These are phyloP conservation scores for Hoplias malabaricus DNA, from an alignment of 2,113 vertebrate species.

Conservation along the genomic window DNA sequence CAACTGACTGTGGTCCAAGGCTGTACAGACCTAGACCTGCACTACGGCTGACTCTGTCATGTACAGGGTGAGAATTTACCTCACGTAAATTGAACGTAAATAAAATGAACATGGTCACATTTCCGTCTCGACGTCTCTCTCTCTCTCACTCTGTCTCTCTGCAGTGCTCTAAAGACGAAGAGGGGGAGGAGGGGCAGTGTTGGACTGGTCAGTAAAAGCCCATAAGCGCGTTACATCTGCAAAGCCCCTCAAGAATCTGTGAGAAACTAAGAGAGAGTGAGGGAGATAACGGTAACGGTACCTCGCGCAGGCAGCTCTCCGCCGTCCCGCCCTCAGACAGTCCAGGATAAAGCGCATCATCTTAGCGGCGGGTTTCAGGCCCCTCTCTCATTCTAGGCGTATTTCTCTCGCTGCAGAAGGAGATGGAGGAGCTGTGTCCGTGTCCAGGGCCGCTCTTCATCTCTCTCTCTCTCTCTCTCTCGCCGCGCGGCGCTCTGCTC, in stretches of 20 bases:
- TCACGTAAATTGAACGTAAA: not conserved
- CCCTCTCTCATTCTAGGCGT: not conserved
- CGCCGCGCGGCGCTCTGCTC: not conserved
- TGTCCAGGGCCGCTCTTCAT: not conserved
- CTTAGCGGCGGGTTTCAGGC: constrained; percentile 22
- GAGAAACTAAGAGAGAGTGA: not conserved
- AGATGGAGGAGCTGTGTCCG: not conserved
- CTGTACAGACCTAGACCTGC: too few relatives aligned
- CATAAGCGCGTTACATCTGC: not conserved
- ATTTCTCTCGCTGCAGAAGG: not conserved
- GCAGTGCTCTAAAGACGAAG: not conserved
- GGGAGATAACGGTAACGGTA: not conserved
- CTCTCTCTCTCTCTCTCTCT: not conserved
- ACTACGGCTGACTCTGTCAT: not conserved
- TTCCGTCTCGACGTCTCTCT: not conserved
- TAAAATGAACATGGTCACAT: not conserved
- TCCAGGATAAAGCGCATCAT: constrained; percentile 57
- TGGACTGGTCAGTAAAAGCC: not conserved
- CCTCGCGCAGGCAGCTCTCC: constrained; percentile 38
- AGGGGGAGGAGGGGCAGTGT: not conserved
- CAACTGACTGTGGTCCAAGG: too few relatives aligned
- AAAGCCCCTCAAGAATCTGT: not conserved
- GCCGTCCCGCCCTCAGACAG: constrained; percentile 51
- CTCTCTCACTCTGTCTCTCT: not conserved
- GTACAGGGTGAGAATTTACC: not conserved